Base-by-base conservation (phyloP, 2,888 invertebrate genomes). In the Drosophila cognata region DNA sequence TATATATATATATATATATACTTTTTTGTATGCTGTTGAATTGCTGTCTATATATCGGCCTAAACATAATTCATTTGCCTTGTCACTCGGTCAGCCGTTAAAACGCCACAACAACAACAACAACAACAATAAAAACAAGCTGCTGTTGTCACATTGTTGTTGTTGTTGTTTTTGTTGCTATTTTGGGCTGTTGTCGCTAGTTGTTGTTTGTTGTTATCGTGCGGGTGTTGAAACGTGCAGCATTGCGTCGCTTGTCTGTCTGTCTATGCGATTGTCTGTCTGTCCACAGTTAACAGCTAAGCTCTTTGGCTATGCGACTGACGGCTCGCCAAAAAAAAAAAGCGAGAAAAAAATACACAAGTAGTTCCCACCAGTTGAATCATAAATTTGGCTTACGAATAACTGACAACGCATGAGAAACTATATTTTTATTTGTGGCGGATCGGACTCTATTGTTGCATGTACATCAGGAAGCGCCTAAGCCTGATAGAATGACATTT, bases 211-310 rank as follows among this genome's bases (percentile, higher is more conserved):
- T 63, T 71, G 71, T 79, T 79, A 64, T 71, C 78, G 66, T 72
- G 83, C 77, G 86, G 84, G 81, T 84, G 84, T 84, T 85, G 88
- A 84, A 84, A 84, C 71, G 59, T 75, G 66, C 51, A 48, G 38
- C 61, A 28, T 71, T 71, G 71, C 71, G 71, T 62, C 36, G 64
- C 50, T 58, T 41, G 41, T 31, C 36, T 28, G 35, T 38, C 35
- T 6, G 11, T 38, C 38, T 38, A 2, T 36, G 16, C n/a, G 55
- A 28, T n/a, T 38, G 56, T 56, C 18, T 28, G 31, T 25, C 55
- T 29, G 41, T 41, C 21, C 28, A 33, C 35, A 29, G 50, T 43
- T 68, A 41, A 68, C 56, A 67, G 68, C 51, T 68, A 41, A 41
- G 53, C 33, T 21, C 55, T 56, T 67, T 65, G 62, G 33, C n/a